Conservation (phyloP, 2,888 invertebrate species). For the Eupithecia pulchellata region DNA sequence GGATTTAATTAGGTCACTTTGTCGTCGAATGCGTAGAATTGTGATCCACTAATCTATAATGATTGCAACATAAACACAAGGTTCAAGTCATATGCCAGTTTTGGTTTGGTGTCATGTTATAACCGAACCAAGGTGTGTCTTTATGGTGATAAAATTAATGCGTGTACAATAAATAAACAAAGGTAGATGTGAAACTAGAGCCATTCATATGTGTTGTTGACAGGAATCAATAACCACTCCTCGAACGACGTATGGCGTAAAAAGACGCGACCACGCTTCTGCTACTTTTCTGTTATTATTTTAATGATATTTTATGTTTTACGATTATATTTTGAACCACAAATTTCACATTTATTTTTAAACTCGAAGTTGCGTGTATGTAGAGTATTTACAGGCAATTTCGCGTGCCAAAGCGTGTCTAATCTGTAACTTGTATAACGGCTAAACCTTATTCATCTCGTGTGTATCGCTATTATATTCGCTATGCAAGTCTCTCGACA, state of each 20-base stretch:
- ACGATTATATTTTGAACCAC: neutral
- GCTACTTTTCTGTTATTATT: neutral
- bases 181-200: neutral
- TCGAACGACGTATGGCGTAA: neutral
- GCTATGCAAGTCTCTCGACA: constrained; percentile 49
- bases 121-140: constrained; percentile 57
- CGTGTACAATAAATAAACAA: neutral
- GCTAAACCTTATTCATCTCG: constrained; percentile 52
- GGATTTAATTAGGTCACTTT: too few relatives aligned
- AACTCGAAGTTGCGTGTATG: neutral
- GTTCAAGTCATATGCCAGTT: constrained; percentile 4
- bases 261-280: neutral
- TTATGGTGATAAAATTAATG: constrained; percentile 57
- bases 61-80: neutral
- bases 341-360: constrained; percentile 14
- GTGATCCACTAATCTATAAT: neutral
- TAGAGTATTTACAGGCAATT: constrained; percentile 37
- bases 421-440: constrained; percentile 71
- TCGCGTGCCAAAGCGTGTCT: constrained; percentile 70
- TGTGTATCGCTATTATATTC: constrained; percentile 68
- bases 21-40: too few relatives aligned
- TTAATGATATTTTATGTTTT: neutral
- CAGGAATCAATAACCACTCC: neutral
- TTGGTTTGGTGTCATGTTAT: constrained; percentile 39
- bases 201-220: neutral